Conservation (phyloP, 2,113 vertebrate species). For the Oncorhynchus nerka region DNA sequence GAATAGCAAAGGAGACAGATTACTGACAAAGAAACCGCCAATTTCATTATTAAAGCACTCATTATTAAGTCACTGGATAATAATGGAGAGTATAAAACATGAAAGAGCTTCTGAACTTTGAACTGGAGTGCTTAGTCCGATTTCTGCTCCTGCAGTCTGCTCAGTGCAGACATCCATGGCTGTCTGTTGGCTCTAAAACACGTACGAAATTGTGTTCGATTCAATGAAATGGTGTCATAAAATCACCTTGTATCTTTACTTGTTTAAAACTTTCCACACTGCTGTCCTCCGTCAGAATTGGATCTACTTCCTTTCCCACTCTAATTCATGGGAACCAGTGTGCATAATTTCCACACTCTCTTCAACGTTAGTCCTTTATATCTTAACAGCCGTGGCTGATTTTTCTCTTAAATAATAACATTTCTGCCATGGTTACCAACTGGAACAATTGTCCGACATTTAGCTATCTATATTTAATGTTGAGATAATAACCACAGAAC, state of each 20-base stretch:
- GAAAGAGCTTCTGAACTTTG: constrained; percentile 57
- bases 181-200: constrained; percentile 29
- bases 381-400: neutral
- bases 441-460: neutral
- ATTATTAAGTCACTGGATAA: constrained; percentile 46
- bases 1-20: constrained; percentile 66
- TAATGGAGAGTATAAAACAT: constrained; percentile 48
- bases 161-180: constrained; percentile 36
- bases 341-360: neutral
- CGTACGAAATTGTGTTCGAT: constrained; percentile 35
- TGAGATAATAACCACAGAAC: neutral
- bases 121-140: constrained; percentile 42
- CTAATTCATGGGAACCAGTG: neutral
- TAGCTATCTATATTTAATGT: neutral
- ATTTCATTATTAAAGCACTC: constrained; percentile 60
- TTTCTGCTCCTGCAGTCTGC: constrained; percentile 10
- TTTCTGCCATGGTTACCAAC: neutral
- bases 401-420: neutral
- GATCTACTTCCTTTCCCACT: neutral
- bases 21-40: constrained; percentile 62
- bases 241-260: constrained; percentile 24
- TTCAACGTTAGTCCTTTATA: neutral
- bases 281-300: neutral
- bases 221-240: constrained; percentile 38
- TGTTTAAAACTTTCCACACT: constrained; percentile 28